These are phyloP conservation scores for Malacosoma neustria DNA, from an alignment of 2,888 invertebrate species.

Conservation along the genomic window DNA sequence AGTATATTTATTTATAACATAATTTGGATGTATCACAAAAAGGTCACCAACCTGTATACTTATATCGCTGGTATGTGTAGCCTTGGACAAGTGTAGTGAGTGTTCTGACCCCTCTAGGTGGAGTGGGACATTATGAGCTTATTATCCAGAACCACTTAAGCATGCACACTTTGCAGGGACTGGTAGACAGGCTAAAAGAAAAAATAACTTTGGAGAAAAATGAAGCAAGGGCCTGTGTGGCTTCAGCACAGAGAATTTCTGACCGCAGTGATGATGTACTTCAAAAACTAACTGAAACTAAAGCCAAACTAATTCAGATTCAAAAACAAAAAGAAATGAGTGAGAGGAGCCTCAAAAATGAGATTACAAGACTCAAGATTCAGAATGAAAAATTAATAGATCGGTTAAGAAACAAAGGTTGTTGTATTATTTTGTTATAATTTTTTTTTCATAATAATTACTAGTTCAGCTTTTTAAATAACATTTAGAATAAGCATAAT, in stretches of 20 bases:
- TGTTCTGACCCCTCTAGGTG: too few relatives aligned
- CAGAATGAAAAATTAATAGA: constrained; percentile 57
- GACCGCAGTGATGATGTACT: constrained; percentile 50
- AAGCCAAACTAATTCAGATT: constrained; percentile 38
- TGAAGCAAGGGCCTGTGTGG: constrained; percentile 58
- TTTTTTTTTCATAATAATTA: too few relatives aligned
- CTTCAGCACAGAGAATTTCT: constrained; percentile 53
- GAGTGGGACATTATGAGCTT: too few relatives aligned
- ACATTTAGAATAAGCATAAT: too few relatives aligned
- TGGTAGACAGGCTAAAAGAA: constrained; percentile 37
- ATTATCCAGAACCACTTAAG: too few relatives aligned
- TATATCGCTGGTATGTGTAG: too few relatives aligned
- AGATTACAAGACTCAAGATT: constrained; percentile 44
- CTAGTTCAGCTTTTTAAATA: too few relatives aligned
- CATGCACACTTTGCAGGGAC: constrained; percentile 36
- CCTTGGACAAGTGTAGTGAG: too few relatives aligned
- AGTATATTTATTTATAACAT: too few relatives aligned
- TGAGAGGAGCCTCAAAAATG: constrained; percentile 45
- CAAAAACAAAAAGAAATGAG: constrained; percentile 52
- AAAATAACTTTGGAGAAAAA: constrained; percentile 46
- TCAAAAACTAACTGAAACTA: constrained; percentile 38
- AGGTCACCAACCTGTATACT: too few relatives aligned
- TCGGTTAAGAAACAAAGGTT: constrained; percentile 50
- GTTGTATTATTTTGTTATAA: too few relatives aligned
- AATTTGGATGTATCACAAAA: too few relatives aligned